These are phyloP conservation scores for Scalopus aquaticus DNA, from an alignment of 2,113 vertebrate species.

Conservation along the genomic window DNA sequence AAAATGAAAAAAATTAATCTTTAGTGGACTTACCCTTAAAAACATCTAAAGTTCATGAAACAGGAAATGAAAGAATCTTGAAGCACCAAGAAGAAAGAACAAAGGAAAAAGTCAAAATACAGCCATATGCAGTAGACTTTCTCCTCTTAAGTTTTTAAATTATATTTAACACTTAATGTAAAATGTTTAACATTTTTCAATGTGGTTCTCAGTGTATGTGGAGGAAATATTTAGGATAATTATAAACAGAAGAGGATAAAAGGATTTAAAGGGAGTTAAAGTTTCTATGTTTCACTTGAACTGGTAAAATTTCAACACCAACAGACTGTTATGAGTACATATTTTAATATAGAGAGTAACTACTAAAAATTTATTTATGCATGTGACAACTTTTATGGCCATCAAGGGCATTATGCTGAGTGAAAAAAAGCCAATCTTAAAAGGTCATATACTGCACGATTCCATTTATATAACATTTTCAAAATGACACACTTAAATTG, in stretches of 20 bases:
- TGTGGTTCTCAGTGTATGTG: not conserved
- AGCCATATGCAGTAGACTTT: not conserved
- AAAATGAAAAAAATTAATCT: conserved; percentile 28
- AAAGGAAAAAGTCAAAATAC: conserved; percentile 17
- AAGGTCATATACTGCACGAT: conserved; percentile 5
- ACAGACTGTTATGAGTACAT: not conserved
- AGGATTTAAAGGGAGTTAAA: conserved; percentile 1
- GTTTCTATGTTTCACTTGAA: conserved; percentile 39
- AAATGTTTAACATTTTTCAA: conserved; percentile 37
- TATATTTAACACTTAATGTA: conserved; percentile 16
- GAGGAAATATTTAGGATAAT: conserved; percentile 52
- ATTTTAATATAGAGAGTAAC: not conserved
- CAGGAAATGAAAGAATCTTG: conserved; percentile 20
- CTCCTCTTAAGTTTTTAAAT: conserved; percentile 50
- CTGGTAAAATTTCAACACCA: conserved; percentile 44
- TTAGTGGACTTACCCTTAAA: not conserved
- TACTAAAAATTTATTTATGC: conserved; percentile 43
- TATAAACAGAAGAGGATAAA: conserved; percentile 8
- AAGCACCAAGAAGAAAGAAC: not conserved
- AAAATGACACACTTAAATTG: conserved; percentile 41
- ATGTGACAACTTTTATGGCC: conserved; percentile 20
- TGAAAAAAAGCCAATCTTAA: conserved; percentile 41
- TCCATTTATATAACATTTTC: conserved; percentile 41
- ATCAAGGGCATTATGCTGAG: conserved; percentile 43
- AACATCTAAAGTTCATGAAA: conserved; percentile 45